These are phyloP conservation scores for Parazoanthus swiftii DNA, from an alignment of 92 coral and sea anemone genomes.

Conservation along the genomic window DNA sequence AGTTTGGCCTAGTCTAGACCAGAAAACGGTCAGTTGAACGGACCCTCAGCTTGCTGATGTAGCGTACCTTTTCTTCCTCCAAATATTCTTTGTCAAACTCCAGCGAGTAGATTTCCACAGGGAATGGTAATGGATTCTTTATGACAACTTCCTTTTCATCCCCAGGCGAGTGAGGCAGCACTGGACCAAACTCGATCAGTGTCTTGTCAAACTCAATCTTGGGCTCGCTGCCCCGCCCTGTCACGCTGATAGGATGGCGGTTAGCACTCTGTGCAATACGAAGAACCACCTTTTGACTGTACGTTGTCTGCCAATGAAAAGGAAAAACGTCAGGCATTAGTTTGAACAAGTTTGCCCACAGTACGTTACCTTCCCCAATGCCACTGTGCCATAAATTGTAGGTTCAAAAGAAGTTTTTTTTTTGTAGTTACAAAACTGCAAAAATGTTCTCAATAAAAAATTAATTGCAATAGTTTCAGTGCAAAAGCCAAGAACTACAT, in stretches of 20 bases:
- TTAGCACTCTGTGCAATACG: constrained; percentile 90
- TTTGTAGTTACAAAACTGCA: not conserved
- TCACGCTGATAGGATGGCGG: constrained; percentile 80
- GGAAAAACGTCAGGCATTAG: not conserved
- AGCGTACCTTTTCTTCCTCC: constrained; percentile 92
- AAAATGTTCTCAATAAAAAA: not conserved
- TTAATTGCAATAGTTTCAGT: too few species aligned
- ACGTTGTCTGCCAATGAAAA: constrained; percentile 52
- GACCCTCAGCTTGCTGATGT: not conserved
- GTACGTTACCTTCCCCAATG: not conserved
- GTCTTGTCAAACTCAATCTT: constrained; percentile 93
- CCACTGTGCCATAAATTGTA: not conserved
- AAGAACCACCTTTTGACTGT: constrained; percentile 83
- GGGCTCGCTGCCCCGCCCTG: constrained; percentile 96
- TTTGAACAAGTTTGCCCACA: not conserved
- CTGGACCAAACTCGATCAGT: constrained; percentile 93
- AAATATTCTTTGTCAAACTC: constrained; percentile 97
- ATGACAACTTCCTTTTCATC: constrained; percentile 89
- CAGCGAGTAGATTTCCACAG: constrained; percentile 90
- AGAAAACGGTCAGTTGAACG: too few species aligned
- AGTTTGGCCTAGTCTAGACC: too few species aligned
- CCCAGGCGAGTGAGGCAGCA: constrained; percentile 92
- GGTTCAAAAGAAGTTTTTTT: too few species aligned
- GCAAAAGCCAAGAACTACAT: too few species aligned
- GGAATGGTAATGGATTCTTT: constrained; percentile 87